phyloP scores from a whole-genome alignment of 2,888 invertebrate species.

The Antheraea assamensis region DNA sequence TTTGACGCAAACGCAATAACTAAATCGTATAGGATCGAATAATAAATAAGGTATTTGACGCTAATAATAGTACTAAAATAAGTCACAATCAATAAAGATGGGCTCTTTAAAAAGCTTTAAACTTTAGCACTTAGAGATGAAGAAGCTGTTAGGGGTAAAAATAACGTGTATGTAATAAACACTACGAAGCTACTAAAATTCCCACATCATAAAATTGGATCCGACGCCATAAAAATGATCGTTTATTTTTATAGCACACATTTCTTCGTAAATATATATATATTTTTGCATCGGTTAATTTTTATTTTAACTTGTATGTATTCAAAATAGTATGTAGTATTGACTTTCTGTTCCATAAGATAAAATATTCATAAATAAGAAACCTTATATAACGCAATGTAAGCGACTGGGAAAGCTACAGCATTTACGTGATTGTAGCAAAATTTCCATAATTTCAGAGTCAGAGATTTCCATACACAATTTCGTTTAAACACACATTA shows the following conservation, averaged over 20 bases:
- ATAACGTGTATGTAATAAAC: conserved; percentile 3
- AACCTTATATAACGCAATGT: not conserved
- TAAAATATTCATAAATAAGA: not conserved
- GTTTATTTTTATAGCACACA: not conserved
- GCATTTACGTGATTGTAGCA: not conserved
- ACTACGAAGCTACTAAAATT: conserved; percentile 6
- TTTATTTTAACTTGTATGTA: not conserved
- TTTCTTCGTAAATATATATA: not conserved
- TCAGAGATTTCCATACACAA: not conserved
- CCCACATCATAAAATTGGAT: conserved; percentile 8
- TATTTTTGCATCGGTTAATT: not conserved
- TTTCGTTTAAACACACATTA: not conserved
- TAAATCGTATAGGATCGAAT: not conserved
- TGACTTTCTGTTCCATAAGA: not conserved
- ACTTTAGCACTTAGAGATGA: not conserved
- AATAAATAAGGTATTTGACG: not conserved
- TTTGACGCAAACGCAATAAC: too few relatives aligned
- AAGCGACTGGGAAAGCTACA: not conserved
- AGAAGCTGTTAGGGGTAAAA: not conserved
- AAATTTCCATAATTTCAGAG: not conserved
- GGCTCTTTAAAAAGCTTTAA: not conserved
- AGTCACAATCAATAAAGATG: not conserved
- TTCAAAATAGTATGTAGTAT: not conserved
- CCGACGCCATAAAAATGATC: conserved; percentile 2
- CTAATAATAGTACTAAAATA: not conserved